Percentiles rank a stretch among this genome's conserved stretches.
phyloP scores from a whole-genome alignment of 35 echinoderm and acorn worm species.

The Chiridota heheva region DNA sequence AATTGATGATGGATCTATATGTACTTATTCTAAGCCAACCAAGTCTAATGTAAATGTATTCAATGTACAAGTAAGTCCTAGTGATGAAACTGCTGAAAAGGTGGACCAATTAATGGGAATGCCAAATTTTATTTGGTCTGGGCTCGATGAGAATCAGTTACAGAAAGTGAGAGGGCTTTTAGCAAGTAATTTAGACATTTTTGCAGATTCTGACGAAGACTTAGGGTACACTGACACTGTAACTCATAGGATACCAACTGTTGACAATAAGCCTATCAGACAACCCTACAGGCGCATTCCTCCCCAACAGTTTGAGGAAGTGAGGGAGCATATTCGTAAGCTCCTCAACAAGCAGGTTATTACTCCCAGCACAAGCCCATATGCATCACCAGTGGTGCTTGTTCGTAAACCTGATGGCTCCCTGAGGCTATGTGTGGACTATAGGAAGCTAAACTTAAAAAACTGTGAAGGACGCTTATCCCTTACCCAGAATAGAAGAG shows the following conservation, averaged over 20 bases:
- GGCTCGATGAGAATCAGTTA: not conserved
- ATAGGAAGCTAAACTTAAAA: constrained; percentile 55
- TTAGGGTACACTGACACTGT: constrained; percentile 54
- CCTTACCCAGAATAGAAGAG: constrained; percentile 60
- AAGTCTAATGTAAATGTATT: too few relatives aligned
- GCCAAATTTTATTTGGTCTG: constrained; percentile 3
- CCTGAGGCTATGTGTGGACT: constrained; percentile 64
- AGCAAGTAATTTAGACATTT: not conserved
- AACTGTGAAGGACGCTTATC: constrained; percentile 64
- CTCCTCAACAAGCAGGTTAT: constrained; percentile 48
- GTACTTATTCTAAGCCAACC: too few relatives aligned
- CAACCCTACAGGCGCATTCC: constrained; percentile 53
- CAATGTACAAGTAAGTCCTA: too few relatives aligned
- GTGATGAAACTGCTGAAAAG: too few relatives aligned
- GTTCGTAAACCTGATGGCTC: constrained; percentile 73
- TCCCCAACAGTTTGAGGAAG: constrained; percentile 26
- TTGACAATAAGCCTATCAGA: constrained; percentile 31
- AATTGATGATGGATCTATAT: too few relatives aligned
- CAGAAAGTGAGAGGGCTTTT: not conserved
- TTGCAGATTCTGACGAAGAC: constrained; percentile 30
- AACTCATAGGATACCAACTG: constrained; percentile 48
- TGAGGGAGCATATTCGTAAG: constrained; percentile 48
- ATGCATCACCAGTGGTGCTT: constrained; percentile 60
- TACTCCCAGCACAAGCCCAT: constrained; percentile 53
- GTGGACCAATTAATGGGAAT: not conserved